phyloP scores from a whole-genome alignment of 2,888 invertebrate genomes.

The Phorcus lineatus region DNA sequence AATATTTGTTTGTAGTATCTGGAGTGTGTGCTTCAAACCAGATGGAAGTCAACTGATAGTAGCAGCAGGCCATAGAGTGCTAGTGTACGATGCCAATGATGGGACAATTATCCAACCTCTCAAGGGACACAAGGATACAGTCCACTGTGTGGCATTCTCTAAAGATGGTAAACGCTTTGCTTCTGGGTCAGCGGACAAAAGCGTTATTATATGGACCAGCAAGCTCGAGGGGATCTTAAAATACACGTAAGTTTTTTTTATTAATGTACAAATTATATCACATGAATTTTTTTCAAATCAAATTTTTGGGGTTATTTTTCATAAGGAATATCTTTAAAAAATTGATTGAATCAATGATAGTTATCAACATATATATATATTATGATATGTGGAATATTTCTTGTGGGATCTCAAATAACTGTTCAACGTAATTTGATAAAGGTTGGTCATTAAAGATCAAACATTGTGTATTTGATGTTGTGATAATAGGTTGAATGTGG shows the following conservation, averaged over 20 bases:
- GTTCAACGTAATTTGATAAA: too few relatives aligned
- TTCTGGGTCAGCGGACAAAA: conserved; percentile 96
- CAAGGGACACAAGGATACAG: conserved; percentile 96
- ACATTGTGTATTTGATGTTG: neutral
- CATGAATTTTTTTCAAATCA: too few relatives aligned
- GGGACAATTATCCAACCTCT: conserved; percentile 93
- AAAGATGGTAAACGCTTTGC: conserved; percentile 97
- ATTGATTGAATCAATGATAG: too few relatives aligned
- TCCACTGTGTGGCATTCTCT: conserved; percentile 93
- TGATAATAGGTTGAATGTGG: neutral
- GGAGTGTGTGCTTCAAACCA: conserved; percentile 95
- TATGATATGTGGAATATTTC: too few relatives aligned
- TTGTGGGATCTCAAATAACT: too few relatives aligned
- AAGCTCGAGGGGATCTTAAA: conserved; percentile 96
- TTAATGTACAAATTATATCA: too few relatives aligned
- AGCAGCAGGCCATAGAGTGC: conserved; percentile 94
- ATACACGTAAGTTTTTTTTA: conserved; percentile 86
- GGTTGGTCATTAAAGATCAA: too few relatives aligned
- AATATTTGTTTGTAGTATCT: conserved; percentile 84
- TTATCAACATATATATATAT: too few relatives aligned
- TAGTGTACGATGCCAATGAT: conserved; percentile 94
- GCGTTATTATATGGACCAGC: conserved; percentile 97
- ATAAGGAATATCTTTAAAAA: too few relatives aligned
- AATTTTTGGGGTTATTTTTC: too few relatives aligned
- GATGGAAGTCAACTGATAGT: conserved; percentile 95